Evolutionary conservation across 2,113 vertebrate species (phyloP), one percentile per base, ranked within the genome.

Genomic region (Acrocephalus kingi): DNA sequence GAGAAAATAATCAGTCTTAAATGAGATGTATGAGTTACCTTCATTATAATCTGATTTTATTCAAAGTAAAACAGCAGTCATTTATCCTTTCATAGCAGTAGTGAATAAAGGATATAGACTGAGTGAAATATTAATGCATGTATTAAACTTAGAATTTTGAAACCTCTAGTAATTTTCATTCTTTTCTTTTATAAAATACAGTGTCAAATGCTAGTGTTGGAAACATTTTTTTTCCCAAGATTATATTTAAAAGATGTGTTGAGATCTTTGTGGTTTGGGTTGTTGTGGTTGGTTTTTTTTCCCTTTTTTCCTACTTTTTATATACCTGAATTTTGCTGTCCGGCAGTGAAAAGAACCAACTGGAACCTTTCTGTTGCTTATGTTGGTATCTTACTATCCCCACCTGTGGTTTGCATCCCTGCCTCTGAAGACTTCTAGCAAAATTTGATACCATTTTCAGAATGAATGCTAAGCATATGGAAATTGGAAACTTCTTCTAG

Each of bases 1-100:
- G 56, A 84, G 79, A 92, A 95, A 90, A 55, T 80, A 79, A 84
- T 89, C 63, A 69, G 59, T 86, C 58, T 41, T 64, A 72, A 73
- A 43, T 62, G 61, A 90, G 76, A 59, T 51, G 39, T 41, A 55
- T 43, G 59, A 74, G 86, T 84, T 83, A 62, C 20, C 76, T 92
- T 67, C 89, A 78, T 90, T 22, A 37, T 59, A 66, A 81, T 58
- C 28, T 55, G 51, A 12, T 87, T 76, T 79, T 56, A 62, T 73
- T 76, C 51, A 33, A 85, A 96, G 49, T 83, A 68, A 66, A 86
- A 56, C 33, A 86, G 55, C 67, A 85, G 6, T 86, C 61, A 77
- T 27, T 91, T 86, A 72, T 51, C 35, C 33, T 87, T 94, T 86
- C 35, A 30, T 30, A 85, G 55, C 35, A 55, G 23, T 18, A 82